Conservation (phyloP, 2,888 invertebrate species). For the Lasioglossum villosulum region DNA sequence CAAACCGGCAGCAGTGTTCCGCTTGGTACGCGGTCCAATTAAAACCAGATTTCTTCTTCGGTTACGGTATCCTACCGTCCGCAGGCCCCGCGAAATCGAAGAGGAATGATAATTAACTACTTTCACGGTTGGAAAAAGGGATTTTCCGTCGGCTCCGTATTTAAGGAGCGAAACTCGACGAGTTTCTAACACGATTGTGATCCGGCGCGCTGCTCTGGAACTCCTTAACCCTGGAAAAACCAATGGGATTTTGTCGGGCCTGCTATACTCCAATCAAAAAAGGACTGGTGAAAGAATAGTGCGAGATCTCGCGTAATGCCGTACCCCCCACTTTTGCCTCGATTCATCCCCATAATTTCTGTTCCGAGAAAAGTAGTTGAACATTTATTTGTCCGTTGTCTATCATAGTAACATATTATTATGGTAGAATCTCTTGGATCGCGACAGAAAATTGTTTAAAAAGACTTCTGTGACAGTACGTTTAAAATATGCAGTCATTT, state of each 20-base stretch:
- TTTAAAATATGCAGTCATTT: too few relatives aligned
- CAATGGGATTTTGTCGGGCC: background rate
- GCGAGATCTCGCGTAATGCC: background rate
- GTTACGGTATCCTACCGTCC: constrained; percentile 19
- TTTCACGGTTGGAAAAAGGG: constrained; percentile 45
- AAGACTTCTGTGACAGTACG: too few relatives aligned
- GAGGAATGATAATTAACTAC: constrained; percentile 54
- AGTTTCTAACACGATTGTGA: constrained; percentile 34
- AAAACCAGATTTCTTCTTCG: constrained; percentile 52
- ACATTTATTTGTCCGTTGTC: background rate
- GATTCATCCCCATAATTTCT: background rate
- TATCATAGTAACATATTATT: background rate
- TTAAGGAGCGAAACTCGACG: constrained; percentile 60
- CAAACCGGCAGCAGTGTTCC: constrained; percentile 24
- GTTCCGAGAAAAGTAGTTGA: background rate
- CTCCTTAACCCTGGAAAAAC: background rate
- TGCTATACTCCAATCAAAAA: background rate
- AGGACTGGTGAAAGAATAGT: background rate
- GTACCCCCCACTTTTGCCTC: background rate
- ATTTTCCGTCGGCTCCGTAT: constrained; percentile 40
- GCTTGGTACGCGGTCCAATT: constrained; percentile 35
- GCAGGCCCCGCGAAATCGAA: background rate
- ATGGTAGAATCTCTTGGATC: too few relatives aligned
- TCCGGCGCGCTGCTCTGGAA: background rate
- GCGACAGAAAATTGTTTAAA: too few relatives aligned